Percentiles rank a stretch among this genome's conserved stretches.
Conservation (phyloP, 2,113 vertebrate genomes). For the Sinocyclocheilus rhinocerous region DNA sequence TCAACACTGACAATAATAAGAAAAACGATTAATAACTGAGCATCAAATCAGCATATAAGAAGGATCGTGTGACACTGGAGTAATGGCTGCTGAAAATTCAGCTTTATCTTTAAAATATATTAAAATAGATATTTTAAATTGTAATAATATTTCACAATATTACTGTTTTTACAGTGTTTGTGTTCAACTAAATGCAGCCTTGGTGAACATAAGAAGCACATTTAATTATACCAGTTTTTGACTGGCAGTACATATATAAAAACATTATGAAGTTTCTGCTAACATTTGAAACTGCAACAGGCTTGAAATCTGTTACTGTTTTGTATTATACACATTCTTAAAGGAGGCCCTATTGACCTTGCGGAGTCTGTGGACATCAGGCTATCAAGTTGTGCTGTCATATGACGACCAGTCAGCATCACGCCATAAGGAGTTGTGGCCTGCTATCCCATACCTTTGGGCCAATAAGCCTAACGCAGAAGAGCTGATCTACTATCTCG, state of each 20-base stretch:
- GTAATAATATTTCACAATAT: neutral
- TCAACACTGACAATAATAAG: too few relatives aligned
- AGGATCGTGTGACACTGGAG: neutral
- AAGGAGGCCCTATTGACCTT: slow-evolving; percentile 78
- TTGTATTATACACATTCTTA: neutral
- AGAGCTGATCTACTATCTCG: slow-evolving; percentile 78
- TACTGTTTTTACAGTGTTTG: neutral
- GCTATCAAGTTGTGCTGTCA: slow-evolving; percentile 84
- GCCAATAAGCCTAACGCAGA: slow-evolving; percentile 75
- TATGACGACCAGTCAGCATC: slow-evolving; percentile 74
- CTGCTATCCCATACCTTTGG: slow-evolving; percentile 86
- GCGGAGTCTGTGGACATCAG: slow-evolving; percentile 78
- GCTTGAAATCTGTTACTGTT: neutral
- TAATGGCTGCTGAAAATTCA: neutral
- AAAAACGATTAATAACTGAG: too few relatives aligned
- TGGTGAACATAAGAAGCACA: neutral
- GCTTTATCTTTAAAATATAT: neutral
- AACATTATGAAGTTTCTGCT: neutral
- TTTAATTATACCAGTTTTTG: neutral
- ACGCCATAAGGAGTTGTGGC: slow-evolving; percentile 81
- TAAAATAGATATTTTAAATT: neutral
- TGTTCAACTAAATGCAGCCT: neutral
- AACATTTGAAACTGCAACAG: neutral
- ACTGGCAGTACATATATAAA: neutral
- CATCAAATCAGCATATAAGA: neutral